phyloP scores from a whole-genome alignment of 2,113 vertebrate genomes.

The Misgurnus mizolepis region DNA sequence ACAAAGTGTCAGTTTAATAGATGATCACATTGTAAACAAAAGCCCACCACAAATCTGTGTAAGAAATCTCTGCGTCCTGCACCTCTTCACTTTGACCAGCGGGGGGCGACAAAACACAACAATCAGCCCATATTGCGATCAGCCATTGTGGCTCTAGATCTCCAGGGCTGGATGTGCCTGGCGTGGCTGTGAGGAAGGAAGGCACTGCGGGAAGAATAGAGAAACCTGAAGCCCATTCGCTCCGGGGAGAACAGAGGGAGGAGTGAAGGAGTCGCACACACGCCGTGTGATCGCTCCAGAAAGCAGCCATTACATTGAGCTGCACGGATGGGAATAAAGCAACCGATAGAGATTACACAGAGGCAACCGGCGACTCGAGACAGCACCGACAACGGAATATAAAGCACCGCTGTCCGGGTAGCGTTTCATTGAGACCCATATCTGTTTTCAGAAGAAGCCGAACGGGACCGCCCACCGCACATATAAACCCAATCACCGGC shows the following conservation, averaged over 20 bases:
- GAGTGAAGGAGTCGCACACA: conserved; percentile 46
- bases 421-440: conserved; percentile 49
- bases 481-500: conserved; percentile 61
- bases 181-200: conserved; percentile 65
- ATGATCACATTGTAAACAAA: conserved; percentile 14
- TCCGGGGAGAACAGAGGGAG: conserved; percentile 52
- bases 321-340: conserved; percentile 49
- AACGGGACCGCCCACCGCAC: conserved; percentile 51
- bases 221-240: conserved; percentile 62
- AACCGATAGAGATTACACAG: conserved; percentile 35
- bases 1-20: background rate
- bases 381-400: conserved; percentile 58
- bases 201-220: conserved; percentile 60
- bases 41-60: background rate
- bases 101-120: conserved; percentile 62
- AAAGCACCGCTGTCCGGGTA: conserved; percentile 61
- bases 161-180: conserved; percentile 69
- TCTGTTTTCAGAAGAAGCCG: conserved; percentile 58
- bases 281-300: conserved; percentile 51
- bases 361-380: conserved; percentile 45
- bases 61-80: conserved; percentile 41
- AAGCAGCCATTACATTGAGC: conserved; percentile 72
- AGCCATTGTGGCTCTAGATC: conserved; percentile 52
- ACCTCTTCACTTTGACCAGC: conserved; percentile 32
- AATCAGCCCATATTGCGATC: background rate